Percentiles rank a stretch among this genome's conserved stretches.
Conservation (phyloP, 2,113 vertebrate species). For the Mormoops blainvillei region DNA sequence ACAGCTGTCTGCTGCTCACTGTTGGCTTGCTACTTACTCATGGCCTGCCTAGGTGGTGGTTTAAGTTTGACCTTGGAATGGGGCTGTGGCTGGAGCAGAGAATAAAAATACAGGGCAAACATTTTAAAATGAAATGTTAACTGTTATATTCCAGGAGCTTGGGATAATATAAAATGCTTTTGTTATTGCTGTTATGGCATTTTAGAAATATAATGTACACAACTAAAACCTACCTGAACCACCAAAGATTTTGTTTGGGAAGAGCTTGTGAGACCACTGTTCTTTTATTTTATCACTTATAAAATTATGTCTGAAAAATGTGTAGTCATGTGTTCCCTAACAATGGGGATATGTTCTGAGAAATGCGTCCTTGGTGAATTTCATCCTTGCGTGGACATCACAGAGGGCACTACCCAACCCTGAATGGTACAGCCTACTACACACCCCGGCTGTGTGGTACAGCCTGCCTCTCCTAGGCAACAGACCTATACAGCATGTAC, state of each 20-base stretch:
- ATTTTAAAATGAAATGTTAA: not conserved
- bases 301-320: not conserved
- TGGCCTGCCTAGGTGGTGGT: not conserved
- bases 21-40: not conserved
- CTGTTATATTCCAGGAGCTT: not conserved
- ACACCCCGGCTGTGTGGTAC: not conserved
- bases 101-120: not conserved
- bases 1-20: not conserved
- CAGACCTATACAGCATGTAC: not conserved
- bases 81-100: not conserved
- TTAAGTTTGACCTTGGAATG: constrained; percentile 11
- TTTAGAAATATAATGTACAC: not conserved
- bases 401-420: not conserved
- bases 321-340: not conserved
- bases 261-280: not conserved
- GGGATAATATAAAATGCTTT: not conserved
- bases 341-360: not conserved
- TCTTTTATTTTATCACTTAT: not conserved
- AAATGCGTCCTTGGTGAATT: not conserved
- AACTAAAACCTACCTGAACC: not conserved
- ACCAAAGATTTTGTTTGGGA: not conserved
- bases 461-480: not conserved
- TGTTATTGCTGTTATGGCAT: not conserved
- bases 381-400: not conserved
- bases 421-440: not conserved